phyloP scores from a whole-genome alignment of 2,113 vertebrate species.

The Alectura lathami region DNA sequence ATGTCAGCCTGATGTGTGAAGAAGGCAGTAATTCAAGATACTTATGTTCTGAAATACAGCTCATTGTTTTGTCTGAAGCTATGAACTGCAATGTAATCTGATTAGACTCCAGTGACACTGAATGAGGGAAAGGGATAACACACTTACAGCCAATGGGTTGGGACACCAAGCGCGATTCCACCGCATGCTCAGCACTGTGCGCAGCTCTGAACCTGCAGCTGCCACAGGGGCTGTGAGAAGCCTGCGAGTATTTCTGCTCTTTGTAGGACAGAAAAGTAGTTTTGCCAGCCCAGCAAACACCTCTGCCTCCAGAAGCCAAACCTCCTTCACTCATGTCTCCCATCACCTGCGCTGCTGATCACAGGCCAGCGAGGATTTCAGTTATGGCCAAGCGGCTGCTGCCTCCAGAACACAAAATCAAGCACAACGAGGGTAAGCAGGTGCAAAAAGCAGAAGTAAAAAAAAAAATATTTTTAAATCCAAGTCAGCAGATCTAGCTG shows the following conservation, averaged over 20 bases:
- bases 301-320: background rate
- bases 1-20: background rate
- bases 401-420: background rate
- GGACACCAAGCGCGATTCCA: conserved; percentile 15
- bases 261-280: background rate
- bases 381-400: background rate
- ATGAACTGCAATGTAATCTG: background rate
- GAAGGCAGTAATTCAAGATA: background rate
- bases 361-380: background rate
- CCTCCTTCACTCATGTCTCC: background rate
- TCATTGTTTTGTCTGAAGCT: background rate
- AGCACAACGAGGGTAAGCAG: background rate
- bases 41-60: background rate
- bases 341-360: background rate
- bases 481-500: conserved; percentile 61
- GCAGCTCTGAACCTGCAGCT: background rate
- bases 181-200: fast-evolving
- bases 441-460: conserved; percentile 59
- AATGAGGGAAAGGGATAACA: conserved; percentile 37
- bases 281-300: background rate
- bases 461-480: background rate
- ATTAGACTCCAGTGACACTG: conserved; percentile 15
- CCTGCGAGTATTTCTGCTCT: background rate
- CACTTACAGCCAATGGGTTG: conserved; percentile 38
- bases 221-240: background rate